Base-by-base conservation (phyloP, 2,888 invertebrate species). In the Catocala nupta region DNA sequence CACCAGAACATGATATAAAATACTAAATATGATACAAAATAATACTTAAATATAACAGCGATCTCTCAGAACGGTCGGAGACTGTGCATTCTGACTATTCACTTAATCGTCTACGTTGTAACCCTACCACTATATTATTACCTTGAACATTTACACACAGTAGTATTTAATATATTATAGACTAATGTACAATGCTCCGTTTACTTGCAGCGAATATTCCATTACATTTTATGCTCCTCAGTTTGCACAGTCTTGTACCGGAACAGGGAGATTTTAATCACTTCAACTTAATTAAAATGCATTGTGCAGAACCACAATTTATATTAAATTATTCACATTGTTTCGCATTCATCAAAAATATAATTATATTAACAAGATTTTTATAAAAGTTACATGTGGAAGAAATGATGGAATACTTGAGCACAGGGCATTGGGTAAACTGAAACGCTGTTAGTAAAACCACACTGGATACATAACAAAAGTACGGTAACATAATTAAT, bases 401-500 rank as follows among this genome's bases (percentile, higher is more conserved):
- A 75, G 56, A 54, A 59, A 44, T 44, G 11, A 52, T 58, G 25
- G 47, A 56, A 59, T 56, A 62, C 34, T 76, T 72, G 65, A 71
- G 76, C 78, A 73, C 65, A 74, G 70, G 72, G 71, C 73, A 59
- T 34, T 62, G 52, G 53, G 56, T 65, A 58, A 68, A 71, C 63
- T 68, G 51, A 75, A 75, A 70, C 68, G 73, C 68, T 70, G 71
- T 72, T 70, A 80, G 72, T 71, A 69, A 71, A 68, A 78, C 75
- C 78, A 83, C 83, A 84, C 82, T 86, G 82, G 82, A 83, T 78
- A 73, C 70, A 66, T 76, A 77, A 74, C 64, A 77, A 72, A 68
- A 64, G 68, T 75, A 77, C 87, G 90, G 91, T 91, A 92, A 92
- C 91, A 86, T 84, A 79, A 75, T 47, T 47, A 43, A 39, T 82